Base-by-base conservation (phyloP, 2,888 invertebrate genomes). In the Leucoma salicis region DNA sequence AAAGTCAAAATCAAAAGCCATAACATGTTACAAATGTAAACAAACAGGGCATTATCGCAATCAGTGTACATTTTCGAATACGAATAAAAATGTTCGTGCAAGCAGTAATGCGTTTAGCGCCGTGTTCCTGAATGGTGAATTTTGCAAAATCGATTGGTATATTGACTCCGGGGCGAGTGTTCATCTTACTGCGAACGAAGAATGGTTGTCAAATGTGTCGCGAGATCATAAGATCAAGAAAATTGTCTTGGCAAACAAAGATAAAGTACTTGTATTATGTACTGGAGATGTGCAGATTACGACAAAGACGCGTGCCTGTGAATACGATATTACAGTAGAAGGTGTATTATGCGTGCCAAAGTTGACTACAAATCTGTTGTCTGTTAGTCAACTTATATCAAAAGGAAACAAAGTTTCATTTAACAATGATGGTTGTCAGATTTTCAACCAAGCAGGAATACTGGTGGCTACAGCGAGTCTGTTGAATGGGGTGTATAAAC, bases 11-110 rank as follows among this genome's bases (percentile, higher is more conserved):
- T 36, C n/a, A n/a, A n/a, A 33, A 37, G 14, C n/a, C 7, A 37
- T 41, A 13, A 37, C 27, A 11, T 46, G 40, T 41, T 41, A 46
- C 25, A 29, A 35, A 16, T 46, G 45, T 14, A 39, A 39, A 25
- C 35, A 42, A 16, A 7, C 31, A 18, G 37, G 40, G 3, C 39
- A 47, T 37, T 43, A 37, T 18, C 34, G 3, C 12, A 28, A 39
- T 39, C 33, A 36, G 29, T 35, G 31, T 14, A 25, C 36, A 36
- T 14, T 36, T 10, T 40, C 36, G 29, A 36, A 36, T 12, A 45
- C 33, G 6, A n/a, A n/a, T n/a, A n/a, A n/a, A n/a, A n/a, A n/a
- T n/a, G n/a, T n/a, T n/a, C n/a, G n/a, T n/a, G n/a, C 2, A 28
- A 28, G 3, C 5, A 29, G 46, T 3, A 36, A 43, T 13, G 43